These are phyloP conservation scores for Ormyrus nitidulus DNA, from an alignment of 2,888 invertebrate genomes.

Conservation along the genomic window DNA sequence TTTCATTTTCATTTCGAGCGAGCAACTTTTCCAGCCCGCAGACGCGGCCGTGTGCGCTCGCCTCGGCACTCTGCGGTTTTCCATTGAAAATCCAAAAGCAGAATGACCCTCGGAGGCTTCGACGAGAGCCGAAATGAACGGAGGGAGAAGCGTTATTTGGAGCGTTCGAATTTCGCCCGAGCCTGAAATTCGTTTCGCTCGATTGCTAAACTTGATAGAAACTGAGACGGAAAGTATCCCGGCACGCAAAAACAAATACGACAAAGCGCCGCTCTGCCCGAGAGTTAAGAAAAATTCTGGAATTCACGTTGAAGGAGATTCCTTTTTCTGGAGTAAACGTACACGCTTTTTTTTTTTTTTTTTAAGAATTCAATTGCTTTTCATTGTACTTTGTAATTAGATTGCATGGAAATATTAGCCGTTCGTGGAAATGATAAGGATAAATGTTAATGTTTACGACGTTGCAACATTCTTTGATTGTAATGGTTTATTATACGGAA, in stretches of 20 bases:
- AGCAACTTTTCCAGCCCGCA: neutral
- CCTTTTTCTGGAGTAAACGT: neutral
- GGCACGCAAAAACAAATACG: constrained; percentile 1
- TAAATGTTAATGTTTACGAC: no score
- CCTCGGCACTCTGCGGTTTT: neutral
- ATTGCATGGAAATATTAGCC: no score
- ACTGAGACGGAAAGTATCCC: constrained; percentile 6
- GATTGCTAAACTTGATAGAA: constrained; percentile 37
- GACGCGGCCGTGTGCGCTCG: neutral
- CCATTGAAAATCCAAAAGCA: constrained; percentile 31
- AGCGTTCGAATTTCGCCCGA: constrained; percentile 5
- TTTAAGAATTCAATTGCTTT: no score
- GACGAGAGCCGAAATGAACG: neutral
- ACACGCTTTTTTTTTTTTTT: no score
- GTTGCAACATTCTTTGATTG: no score
- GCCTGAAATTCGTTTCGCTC: constrained; percentile 31
- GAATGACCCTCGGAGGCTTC: constrained; percentile 18
- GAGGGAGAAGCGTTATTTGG: neutral
- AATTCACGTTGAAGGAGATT: neutral
- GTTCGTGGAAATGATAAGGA: no score
- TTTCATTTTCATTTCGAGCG: constrained; percentile 5
- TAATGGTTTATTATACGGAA: no score
- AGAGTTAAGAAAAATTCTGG: neutral
- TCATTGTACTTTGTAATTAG: no score
- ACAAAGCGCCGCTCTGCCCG: neutral